Evolutionary conservation across 2,113 vertebrate species (phyloP).

Genomic region (Neolamprologus modestus): DNA sequence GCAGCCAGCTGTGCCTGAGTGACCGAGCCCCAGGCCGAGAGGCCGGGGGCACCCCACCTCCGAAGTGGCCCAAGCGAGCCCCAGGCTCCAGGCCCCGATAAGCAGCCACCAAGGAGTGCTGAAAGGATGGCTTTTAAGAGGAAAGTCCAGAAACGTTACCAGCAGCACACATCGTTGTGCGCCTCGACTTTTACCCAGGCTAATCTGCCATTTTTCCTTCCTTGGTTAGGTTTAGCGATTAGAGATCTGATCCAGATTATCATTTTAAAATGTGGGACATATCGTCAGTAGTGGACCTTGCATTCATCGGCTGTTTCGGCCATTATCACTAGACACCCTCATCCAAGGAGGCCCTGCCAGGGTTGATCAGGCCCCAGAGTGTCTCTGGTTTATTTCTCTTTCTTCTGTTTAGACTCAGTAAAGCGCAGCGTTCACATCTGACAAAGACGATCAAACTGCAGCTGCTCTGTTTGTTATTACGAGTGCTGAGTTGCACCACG

Average conservation of each 20-base stretch:
- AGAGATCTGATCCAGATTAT: background rate
- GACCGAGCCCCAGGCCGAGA: too few species aligned
- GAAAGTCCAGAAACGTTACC: background rate
- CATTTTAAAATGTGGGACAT: background rate
- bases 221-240: background rate
- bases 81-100: too few species aligned
- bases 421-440: rapidly evolving
- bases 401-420: background rate
- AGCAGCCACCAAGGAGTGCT: too few species aligned
- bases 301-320: background rate
- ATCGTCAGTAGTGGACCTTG: background rate
- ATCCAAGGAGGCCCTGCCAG: background rate
- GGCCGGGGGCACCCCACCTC: too few species aligned
- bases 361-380: rapidly evolving
- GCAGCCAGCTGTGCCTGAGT: too few species aligned
- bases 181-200: background rate
- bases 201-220: background rate
- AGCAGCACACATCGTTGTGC: background rate
- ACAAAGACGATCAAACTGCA: background rate
- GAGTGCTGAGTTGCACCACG: background rate
- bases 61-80: too few species aligned
- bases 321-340: rapidly evolving
- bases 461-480: background rate
- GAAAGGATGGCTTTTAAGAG: background rate
- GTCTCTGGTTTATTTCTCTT: background rate